Percentiles rank a stretch among this genome's conserved stretches.
phyloP scores from a whole-genome alignment of 2,113 vertebrate genomes.

The Cinclus cinclus region DNA sequence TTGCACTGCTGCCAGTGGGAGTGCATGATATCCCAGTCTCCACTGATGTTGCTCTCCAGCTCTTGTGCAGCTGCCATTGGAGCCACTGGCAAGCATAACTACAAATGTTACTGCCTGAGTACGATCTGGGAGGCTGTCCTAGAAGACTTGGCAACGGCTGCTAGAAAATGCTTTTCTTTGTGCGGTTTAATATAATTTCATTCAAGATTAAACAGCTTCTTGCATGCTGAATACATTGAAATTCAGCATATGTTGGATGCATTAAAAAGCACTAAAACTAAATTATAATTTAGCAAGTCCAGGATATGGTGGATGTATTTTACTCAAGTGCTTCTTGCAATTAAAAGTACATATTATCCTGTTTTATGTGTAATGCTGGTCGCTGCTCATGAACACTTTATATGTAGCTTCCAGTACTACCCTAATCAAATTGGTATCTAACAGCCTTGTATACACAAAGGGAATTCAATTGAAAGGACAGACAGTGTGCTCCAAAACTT shows the following conservation, averaged over 20 bases:
- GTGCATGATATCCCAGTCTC: background rate
- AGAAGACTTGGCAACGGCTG: background rate
- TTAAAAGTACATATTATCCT: background rate
- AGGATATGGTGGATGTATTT: background rate
- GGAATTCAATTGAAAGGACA: background rate
- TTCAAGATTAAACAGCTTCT: background rate
- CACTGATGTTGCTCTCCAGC: background rate
- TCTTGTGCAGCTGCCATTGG: background rate
- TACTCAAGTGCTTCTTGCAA: background rate
- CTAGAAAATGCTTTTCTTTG: background rate
- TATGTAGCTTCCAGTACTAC: background rate
- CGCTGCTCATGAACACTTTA: background rate
- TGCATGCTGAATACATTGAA: background rate
- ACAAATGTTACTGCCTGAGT: background rate
- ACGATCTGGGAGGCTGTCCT: background rate
- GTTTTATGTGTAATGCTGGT: background rate
- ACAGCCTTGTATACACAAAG: rapidly evolving
- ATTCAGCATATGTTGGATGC: background rate
- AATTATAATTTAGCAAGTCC: background rate
- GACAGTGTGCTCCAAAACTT: background rate
- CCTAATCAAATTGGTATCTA: background rate
- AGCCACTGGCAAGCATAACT: background rate
- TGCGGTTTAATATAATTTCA: background rate
- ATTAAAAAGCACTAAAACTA: background rate
- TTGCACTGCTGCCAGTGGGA: background rate